Base-by-base conservation (phyloP, 2,113 vertebrate species). In the Picathartes gymnocephalus region DNA sequence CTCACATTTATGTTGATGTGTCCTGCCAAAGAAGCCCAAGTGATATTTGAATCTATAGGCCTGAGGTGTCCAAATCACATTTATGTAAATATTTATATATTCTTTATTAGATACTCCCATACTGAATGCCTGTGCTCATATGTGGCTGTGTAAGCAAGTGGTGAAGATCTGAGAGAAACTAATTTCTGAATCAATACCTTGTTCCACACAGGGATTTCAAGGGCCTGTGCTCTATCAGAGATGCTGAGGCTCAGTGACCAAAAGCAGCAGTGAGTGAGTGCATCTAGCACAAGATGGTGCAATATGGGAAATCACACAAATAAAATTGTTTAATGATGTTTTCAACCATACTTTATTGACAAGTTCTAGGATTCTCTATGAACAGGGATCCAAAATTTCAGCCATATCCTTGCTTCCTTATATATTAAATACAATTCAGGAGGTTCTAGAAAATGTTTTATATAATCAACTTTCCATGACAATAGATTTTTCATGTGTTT, bases 171-270 rank as follows among this genome's bases (percentile, higher is more conserved):
- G 15, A 71, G 60, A 39, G 44, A 66, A 88, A 37, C 9, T 11
- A 8, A 84, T 70, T 91, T 89, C 57, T 88, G 14, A 64, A 79
- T 33, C 92, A 88, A 79, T 39, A 66, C 15, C 30, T 64, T 33
- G 9, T 81, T 87, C 71, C 44, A 81, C 51, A 54, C 0, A 39
- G 23, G 16, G 50, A 42, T 73, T 88, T 92, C 74, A 61, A 21
- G 28, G 12, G 40, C 23, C 31, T 0, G 0, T 45, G 61, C 57
- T 81, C 69, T 76, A 0, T 4, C 1, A 7, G 45, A 65, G 81
- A 48, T 39, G 25, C 33, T 37, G 19, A 87, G 30, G 78, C 37
- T 81, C 68, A 1, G 50, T 62, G 42, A 57, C 35, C 37, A 54
- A 73, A 25, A 50, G 47, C 35, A 79, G 72, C 48, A 48, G 44